A percentile compares a stretch with the other conserved stretches of the same genome.
Conservation (phyloP, 2,888 invertebrate genomes). For the Xestia ashworthii region DNA sequence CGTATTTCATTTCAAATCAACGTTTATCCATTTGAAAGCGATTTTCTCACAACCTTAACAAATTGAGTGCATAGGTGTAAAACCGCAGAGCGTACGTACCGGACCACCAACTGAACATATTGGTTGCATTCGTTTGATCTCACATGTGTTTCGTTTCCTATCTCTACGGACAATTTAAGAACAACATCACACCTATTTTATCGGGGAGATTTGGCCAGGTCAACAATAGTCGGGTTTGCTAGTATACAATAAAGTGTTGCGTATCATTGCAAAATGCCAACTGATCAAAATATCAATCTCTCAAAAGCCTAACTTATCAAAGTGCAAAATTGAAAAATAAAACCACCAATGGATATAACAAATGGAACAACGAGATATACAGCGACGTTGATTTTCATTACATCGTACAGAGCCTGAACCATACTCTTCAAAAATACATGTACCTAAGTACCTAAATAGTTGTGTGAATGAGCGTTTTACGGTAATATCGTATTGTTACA, state of each 20-base stretch:
- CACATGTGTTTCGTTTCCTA: conserved; percentile 11
- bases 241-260: not conserved
- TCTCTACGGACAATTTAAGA: not conserved
- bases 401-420: not conserved
- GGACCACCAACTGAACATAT: conserved; percentile 36
- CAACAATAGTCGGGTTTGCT: not conserved
- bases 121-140: conserved; percentile 25
- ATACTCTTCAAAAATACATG: not conserved
- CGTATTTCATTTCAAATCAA: not conserved
- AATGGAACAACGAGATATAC: not conserved
- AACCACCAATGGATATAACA: not conserved
- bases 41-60: conserved; percentile 3
- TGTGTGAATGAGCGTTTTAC: conserved; percentile 1
- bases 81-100: conserved; percentile 49
- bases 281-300: not conserved
- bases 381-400: not conserved
- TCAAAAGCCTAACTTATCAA: not conserved
- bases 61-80: conserved; percentile 38
- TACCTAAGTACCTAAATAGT: not conserved
- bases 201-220: not conserved
- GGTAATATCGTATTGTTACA: conserved; percentile 25
- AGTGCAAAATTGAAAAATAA: not conserved
- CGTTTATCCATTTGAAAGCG: not conserved
- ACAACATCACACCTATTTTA: not conserved
- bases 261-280: not conserved